phyloP scores from a whole-genome alignment of 2,797 vertebrate genomes.

The Eutrigla gurnardus region DNA sequence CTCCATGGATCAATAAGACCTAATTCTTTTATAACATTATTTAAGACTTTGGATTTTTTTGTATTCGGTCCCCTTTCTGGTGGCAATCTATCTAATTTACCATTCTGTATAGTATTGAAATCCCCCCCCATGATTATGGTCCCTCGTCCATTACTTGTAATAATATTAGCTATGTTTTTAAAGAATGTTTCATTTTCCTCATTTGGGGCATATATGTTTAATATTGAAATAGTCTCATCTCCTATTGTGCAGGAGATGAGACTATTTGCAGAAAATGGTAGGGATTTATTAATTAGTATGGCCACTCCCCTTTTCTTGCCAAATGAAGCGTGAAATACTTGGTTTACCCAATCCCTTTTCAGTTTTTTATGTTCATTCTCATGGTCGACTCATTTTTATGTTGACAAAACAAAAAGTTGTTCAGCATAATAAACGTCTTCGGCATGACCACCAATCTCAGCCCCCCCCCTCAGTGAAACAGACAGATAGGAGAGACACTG shows the following conservation, averaged over 20 bases:
- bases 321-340: neutral
- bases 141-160: neutral
- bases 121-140: neutral
- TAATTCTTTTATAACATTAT: too few species aligned
- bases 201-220: constrained; percentile 1
- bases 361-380: neutral
- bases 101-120: neutral
- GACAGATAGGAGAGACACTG: too few species aligned
- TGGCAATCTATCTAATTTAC: neutral
- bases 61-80: neutral
- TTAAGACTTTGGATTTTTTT: too few species aligned
- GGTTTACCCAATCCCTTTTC: neutral
- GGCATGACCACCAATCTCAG: too few species aligned
- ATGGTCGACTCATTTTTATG: too few species aligned
- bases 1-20: too few species aligned
- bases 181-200: neutral
- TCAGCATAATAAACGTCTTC: too few species aligned
- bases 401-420: too few species aligned
- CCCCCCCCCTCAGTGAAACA: too few species aligned
- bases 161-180: neutral
- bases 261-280: neutral
- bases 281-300: neutral
- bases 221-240: neutral
- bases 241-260: neutral
- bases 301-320: neutral